Evolutionary conservation across 2,113 vertebrate species (phyloP).

Genomic region (Prionailurus viverrinus): DNA sequence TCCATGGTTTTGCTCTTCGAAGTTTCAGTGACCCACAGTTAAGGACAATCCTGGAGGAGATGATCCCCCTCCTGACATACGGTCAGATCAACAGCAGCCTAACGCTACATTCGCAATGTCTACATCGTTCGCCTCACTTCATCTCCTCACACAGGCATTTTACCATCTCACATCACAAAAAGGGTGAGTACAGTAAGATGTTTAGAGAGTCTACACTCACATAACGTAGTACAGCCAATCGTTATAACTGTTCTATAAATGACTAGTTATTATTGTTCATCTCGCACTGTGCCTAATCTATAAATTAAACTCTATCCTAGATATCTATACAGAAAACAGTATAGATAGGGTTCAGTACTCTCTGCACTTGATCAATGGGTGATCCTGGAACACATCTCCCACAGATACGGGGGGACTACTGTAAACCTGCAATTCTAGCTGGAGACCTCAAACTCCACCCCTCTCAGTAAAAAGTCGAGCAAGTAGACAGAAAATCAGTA

Average conservation of each 20-base stretch:
- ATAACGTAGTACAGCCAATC: background rate
- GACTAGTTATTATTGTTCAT: background rate
- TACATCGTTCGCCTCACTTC: background rate
- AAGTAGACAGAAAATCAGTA: background rate
- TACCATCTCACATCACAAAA: background rate
- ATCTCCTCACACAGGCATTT: background rate
- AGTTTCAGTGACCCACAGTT: background rate
- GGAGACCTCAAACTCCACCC: background rate
- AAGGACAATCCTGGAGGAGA: background rate
- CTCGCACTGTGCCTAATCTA: background rate
- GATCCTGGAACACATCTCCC: background rate
- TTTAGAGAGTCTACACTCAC: background rate
- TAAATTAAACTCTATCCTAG: background rate
- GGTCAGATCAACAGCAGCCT: background rate
- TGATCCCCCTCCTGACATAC: background rate
- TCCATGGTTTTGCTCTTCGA: background rate
- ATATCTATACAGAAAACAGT: background rate
- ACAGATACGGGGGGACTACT: too few species aligned
- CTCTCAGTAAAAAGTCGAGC: background rate
- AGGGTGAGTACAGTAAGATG: background rate
- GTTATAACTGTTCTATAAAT: background rate
- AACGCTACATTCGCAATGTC: background rate
- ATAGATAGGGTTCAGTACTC: background rate
- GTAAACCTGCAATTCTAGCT: background rate
- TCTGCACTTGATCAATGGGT: background rate